Conservation (phyloP, 2,888 invertebrate species). For the Macrosiphum euphorbiae region DNA sequence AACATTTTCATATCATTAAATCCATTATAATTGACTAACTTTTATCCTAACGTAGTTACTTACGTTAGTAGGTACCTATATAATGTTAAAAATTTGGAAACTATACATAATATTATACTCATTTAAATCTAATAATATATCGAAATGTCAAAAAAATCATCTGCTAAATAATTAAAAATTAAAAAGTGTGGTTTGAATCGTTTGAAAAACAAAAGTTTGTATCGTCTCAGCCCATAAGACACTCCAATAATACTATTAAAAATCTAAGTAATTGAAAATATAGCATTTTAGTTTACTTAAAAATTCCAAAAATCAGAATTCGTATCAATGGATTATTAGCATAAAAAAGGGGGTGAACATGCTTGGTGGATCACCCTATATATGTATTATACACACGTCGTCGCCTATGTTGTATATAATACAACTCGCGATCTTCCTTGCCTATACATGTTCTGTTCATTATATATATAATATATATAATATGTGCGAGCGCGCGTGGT, state of each 20-base stretch:
- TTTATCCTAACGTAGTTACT: too few species aligned
- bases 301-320: neutral
- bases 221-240: too few species aligned
- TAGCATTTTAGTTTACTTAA: neutral
- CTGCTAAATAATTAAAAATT: too few species aligned
- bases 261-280: neutral
- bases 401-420: neutral
- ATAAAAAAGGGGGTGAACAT: neutral
- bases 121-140: too few species aligned
- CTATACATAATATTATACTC: too few species aligned
- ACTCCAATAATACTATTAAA: neutral
- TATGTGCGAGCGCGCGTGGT: neutral
- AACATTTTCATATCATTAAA: too few species aligned
- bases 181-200: neutral
- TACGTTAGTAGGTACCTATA: too few species aligned
- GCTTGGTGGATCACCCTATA: neutral
- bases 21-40: too few species aligned
- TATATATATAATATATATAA: neutral
- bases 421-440: neutral
- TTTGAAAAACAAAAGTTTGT: neutral
- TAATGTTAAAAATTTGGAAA: too few species aligned
- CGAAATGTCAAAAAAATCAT: too few species aligned
- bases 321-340: too few species aligned
- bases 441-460: neutral
- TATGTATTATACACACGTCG: neutral